Evolutionary conservation across 2,888 invertebrate species (phyloP), one percentile per base, ranked within the genome.

Genomic region (Gymnoscelis rufifasciata): DNA sequence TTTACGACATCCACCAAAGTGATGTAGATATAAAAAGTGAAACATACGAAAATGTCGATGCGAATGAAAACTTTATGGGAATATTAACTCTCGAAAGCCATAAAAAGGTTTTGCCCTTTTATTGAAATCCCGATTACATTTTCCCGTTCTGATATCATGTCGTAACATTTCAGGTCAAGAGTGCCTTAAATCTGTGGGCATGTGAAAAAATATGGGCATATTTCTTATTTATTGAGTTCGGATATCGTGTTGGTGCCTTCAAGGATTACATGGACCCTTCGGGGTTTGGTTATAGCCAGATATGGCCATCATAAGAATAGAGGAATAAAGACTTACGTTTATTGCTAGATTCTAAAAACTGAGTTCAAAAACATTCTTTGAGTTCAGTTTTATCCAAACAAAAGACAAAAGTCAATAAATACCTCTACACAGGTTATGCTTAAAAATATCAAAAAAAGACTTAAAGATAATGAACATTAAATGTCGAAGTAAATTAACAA

Each of bases 41-140:
- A 48, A 42, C 51, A 48, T 48, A 33, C 46, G 39, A 51, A 51
- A 51, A 46, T 26, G 29, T 41, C 30, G 26, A 41, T 38, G 31
- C 36, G 48, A 49, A 46, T 49, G 42, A 47, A 51, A 54, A 42
- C 23, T 49, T 51, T 51, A 54, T 49, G 51, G 43, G 41, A 47
- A 35, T 37, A 43, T 54, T 43, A 43, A 48, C 46, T 40, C 42
- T 36, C 29, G 19, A 31, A 41, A 26, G 44, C 36, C 15, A 33
- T 36, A 45, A 45, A 45, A 30, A 47, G 28, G 23, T 36, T 24
- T 27, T 37, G 30, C 12, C 45, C 36, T 45, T 19, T 46, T 47
- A 38, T 42, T 47, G 42, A 28, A 47, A 38, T 47, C 41, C 36
- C 30, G 35, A 36, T 39, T 36, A 40, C 45, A 14, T 45, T 43